Percentiles rank a stretch among this genome's conserved stretches.
Conservation (phyloP, 2,797 vertebrate species). For the Enteromius unitaeniatus region DNA sequence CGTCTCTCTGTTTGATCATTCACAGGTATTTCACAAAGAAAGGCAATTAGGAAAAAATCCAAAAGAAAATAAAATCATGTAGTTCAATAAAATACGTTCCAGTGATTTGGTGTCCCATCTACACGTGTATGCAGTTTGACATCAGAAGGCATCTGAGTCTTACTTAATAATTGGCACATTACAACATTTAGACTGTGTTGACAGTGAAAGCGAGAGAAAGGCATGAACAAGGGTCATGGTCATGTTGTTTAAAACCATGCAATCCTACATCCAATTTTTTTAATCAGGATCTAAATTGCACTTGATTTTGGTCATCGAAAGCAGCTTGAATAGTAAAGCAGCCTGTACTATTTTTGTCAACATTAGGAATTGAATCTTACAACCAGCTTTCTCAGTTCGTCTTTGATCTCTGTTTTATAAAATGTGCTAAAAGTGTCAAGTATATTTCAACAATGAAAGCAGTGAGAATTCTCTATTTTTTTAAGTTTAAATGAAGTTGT, state of each 20-base stretch:
- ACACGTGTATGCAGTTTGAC: slow-evolving; percentile 38
- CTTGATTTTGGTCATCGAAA: slow-evolving; percentile 35
- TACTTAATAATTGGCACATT: slow-evolving; percentile 40
- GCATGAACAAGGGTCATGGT: slow-evolving; percentile 31
- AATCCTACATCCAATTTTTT: slow-evolving; percentile 4
- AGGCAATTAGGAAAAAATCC: slow-evolving; percentile 26
- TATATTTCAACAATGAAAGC: slow-evolving; percentile 3
- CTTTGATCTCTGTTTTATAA: slow-evolving; percentile 14
- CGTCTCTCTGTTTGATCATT: slow-evolving; percentile 47
- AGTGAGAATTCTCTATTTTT: slow-evolving; percentile 11
- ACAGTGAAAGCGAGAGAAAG: slow-evolving; percentile 29
- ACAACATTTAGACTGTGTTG: slow-evolving; percentile 45
- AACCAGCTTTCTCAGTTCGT: not conserved
- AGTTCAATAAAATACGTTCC: slow-evolving; percentile 31
- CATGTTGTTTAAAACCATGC: slow-evolving; percentile 17
- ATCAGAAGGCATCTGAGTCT: slow-evolving; percentile 39
- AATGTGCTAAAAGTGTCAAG: slow-evolving; percentile 31
- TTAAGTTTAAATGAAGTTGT: not conserved
- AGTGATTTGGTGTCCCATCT: slow-evolving; percentile 46
- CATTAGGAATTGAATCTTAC: not conserved
- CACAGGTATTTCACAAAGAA: slow-evolving; percentile 53
- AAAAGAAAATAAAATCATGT: slow-evolving; percentile 29
- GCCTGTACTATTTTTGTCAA: slow-evolving; percentile 26
- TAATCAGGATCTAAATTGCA: slow-evolving; percentile 28
- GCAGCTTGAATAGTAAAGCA: slow-evolving; percentile 26